These are phyloP conservation scores for Bolborhynchus lineola DNA, from an alignment of 2,113 vertebrate species.

Conservation along the genomic window DNA sequence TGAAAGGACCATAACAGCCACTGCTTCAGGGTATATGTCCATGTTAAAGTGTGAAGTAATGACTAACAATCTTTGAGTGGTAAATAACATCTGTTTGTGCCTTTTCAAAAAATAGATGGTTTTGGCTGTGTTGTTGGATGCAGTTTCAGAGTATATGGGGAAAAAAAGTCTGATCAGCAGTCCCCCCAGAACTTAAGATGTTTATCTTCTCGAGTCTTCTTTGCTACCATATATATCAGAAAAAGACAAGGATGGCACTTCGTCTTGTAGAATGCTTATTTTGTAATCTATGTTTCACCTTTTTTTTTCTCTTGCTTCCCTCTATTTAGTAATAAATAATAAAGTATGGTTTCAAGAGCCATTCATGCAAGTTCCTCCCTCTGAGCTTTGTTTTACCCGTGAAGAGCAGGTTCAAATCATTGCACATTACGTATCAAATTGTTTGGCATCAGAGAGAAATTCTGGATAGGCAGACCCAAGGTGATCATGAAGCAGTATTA, in stretches of 20 bases:
- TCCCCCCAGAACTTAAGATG: background rate
- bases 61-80: background rate
- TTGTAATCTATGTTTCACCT: background rate
- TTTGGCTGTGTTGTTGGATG: background rate
- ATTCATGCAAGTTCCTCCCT: background rate
- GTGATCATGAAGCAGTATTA: background rate
- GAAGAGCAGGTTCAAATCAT: background rate
- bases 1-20: background rate
- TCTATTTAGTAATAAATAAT: background rate
- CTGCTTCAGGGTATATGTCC: background rate
- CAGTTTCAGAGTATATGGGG: background rate
- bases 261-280: background rate
- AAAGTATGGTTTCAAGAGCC: rapidly evolving
- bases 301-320: background rate
- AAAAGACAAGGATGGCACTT: background rate
- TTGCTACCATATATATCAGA: background rate
- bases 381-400: background rate
- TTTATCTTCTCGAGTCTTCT: background rate
- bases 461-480: background rate
- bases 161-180: background rate
- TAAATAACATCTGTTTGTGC: background rate
- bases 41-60: background rate
- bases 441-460: background rate
- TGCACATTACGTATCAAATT: background rate
- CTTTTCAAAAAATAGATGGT: background rate